Evolutionary conservation across 2,113 vertebrate species (phyloP), one percentile per base, ranked within the genome.

Genomic region (Nothocercus julius): DNA sequence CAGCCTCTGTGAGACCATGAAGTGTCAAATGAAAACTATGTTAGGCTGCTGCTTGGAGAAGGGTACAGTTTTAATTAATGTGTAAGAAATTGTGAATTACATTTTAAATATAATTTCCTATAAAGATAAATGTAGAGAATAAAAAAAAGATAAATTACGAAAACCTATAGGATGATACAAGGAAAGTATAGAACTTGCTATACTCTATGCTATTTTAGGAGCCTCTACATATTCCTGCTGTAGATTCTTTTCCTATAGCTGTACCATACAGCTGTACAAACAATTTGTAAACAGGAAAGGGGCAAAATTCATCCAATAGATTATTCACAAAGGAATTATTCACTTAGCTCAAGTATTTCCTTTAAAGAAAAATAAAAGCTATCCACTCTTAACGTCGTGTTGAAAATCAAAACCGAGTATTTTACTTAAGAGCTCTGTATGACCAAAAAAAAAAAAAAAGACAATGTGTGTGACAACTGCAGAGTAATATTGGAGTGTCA

Each of bases 241-340:
- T 49, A 85, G 42, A 11, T 17, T 20, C 53, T 76, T 61, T 64
- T 42, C 28, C 49, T 34, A 17, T 64, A 53, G 51, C 82, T 93
- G 47, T 78, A 78, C 69, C 44, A 67, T 78, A 49, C 49, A 49
- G 49, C 83, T 85, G 44, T 82, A 80, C 69, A 76, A 94, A 79
- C 40, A 68, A 84, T 82, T 91, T 95, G 58, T 86, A 86, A 95
- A 89, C 44, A 79, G 22, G 45, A 20, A 93, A 89, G 66, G n/a
- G 81, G 74, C 70, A 92, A 94, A 94, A 94, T 67, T 89, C 36
- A 81, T 94, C 61, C 91, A 76, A 89, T 89, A 88, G 94, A 89
- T 96, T 90, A 95, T 93, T 95, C 80, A 91, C 66, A 79, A 68
- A 89, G 73, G 69, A 92, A 89, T 96, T 95, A 93, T 61, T 88